Evolutionary conservation across 2,113 vertebrate genomes (phyloP), one percentile per base, ranked within the genome.

Genomic region (Todiramphus saurophagus): DNA sequence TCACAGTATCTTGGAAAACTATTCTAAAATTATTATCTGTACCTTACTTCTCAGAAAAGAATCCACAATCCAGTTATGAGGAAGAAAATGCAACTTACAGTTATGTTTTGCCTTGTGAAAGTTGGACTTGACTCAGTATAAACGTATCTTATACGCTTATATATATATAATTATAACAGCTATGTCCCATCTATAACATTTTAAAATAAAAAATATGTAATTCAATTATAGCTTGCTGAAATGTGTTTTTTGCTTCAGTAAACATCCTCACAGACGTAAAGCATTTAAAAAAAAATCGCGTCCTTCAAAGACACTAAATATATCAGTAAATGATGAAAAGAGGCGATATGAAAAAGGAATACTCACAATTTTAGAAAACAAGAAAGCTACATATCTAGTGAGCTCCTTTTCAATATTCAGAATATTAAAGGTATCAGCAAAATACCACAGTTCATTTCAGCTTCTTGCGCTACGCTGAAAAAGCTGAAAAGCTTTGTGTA

Each of bases 21-120:
- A 43, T 51, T 87, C 77, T 74, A 81, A 75, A 15, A 15, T 39
- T 90, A 31, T 88, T 87, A 94, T 44, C n/a, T 62, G 15, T 73
- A 75, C 39, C 37, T 97, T 67, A 82, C 70, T 95, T 96, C 83
- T 74, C 70, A 96, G 83, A 94, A 75, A 84, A 95, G 50, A 88
- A 95, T 70, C 31, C 70, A 64, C 72, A 94, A 92, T 55, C n/a
- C 39, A 62, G 86, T 55, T 94, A 80, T 37, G 56, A 93, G 76
- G 33, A 68, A 62, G 90, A 88, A 94, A 66, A 69, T 14, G 30
- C 33, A 77, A 84, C 30, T 96, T 89, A 87, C 31, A 70, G 62
- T 87, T 90, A 90, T 7, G 9, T 55, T 88, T 96, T 94, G 48
- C 43, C 73, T 87, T 75, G 43, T 60, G 66, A 86, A 21, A 95